These are phyloP conservation scores for Labeo calbasu DNA, from an alignment of 2,797 vertebrate species.

Conservation along the genomic window DNA sequence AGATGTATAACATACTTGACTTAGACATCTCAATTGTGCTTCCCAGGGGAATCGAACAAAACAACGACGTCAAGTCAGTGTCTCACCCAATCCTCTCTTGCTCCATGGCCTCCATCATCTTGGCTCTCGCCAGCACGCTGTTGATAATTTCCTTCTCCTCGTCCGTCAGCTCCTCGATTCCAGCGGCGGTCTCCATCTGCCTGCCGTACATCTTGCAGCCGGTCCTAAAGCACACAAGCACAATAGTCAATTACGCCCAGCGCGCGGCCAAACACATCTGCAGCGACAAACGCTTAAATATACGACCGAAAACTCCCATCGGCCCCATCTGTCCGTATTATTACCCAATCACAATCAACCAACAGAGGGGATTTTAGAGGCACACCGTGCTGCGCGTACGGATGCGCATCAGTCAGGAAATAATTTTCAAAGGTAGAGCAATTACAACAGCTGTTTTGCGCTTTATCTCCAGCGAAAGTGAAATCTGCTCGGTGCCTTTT, in stretches of 20 bases:
- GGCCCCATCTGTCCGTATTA: constrained; percentile 28
- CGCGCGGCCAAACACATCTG: constrained; percentile 9
- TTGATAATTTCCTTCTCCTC: constrained; percentile 98
- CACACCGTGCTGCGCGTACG: not conserved
- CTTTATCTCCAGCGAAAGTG: constrained; percentile 38
- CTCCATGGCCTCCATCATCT: constrained; percentile 92
- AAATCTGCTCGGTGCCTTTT: constrained; percentile 45
- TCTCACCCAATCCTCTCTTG: constrained; percentile 90
- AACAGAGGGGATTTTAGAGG: constrained; percentile 19
- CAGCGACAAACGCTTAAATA: constrained; percentile 32
- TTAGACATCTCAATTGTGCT: not conserved
- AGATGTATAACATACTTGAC: not conserved
- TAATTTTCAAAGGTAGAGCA: constrained; percentile 32
- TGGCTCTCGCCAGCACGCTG: constrained; percentile 87
- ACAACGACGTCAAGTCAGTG: not conserved
- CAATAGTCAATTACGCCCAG: constrained; percentile 25
- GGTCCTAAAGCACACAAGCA: constrained; percentile 40
- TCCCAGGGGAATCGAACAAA: not conserved
- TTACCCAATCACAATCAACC: constrained; percentile 23
- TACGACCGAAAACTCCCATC: constrained; percentile 36
- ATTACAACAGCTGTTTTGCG: constrained; percentile 59
- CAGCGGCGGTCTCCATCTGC: constrained; percentile 48
- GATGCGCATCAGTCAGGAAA: constrained; percentile 2
- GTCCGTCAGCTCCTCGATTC: constrained; percentile 87
- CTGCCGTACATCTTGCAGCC: constrained; percentile 39